Evolutionary conservation across 1,140 invertebrate genomes (phyloP).

Genomic region (Drosophila serrata): DNA sequence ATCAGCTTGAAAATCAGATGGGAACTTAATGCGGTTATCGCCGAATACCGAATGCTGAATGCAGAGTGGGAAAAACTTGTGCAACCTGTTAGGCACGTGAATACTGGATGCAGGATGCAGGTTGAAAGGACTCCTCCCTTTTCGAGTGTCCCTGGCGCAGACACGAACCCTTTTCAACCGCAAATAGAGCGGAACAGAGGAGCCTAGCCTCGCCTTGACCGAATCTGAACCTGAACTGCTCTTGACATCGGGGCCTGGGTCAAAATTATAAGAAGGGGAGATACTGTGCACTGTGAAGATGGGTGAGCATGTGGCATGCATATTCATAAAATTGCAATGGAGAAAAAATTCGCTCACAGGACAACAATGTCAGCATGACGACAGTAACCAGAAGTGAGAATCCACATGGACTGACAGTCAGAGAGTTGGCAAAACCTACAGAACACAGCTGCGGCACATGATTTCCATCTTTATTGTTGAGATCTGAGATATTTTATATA

Average conservation of each 20-base stretch:
- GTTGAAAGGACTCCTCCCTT: slow-evolving; percentile 9
- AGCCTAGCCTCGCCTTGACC: slow-evolving; percentile 61
- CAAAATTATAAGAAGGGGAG: slow-evolving; percentile 31
- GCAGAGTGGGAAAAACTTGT: slow-evolving; percentile 40
- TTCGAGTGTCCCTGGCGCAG: slow-evolving; percentile 33
- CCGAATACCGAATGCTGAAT: slow-evolving; percentile 8
- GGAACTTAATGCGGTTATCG: slow-evolving; percentile 23
- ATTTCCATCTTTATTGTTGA: not conserved
- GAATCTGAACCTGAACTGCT: slow-evolving; percentile 61
- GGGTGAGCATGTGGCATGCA: slow-evolving; percentile 55
- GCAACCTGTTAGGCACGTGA: slow-evolving; percentile 60
- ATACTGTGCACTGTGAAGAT: not conserved
- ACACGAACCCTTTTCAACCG: slow-evolving; percentile 41
- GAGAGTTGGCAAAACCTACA: slow-evolving; percentile 6
- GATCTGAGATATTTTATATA: not conserved
- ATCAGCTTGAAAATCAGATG: slow-evolving; percentile 26
- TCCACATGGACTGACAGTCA: slow-evolving; percentile 47
- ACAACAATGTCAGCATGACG: slow-evolving; percentile 34
- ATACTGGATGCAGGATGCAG: slow-evolving; percentile 18
- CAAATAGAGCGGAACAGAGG: slow-evolving; percentile 42
- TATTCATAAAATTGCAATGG: slow-evolving; percentile 67
- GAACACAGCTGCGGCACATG: slow-evolving; percentile 16
- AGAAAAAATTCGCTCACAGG: slow-evolving; percentile 43
- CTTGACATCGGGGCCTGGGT: slow-evolving; percentile 57
- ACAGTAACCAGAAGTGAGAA: slow-evolving; percentile 58